Evolutionary conservation across 1,140 invertebrate genomes (phyloP).

Genomic region (Trichomalopsis sarcophagae): DNA sequence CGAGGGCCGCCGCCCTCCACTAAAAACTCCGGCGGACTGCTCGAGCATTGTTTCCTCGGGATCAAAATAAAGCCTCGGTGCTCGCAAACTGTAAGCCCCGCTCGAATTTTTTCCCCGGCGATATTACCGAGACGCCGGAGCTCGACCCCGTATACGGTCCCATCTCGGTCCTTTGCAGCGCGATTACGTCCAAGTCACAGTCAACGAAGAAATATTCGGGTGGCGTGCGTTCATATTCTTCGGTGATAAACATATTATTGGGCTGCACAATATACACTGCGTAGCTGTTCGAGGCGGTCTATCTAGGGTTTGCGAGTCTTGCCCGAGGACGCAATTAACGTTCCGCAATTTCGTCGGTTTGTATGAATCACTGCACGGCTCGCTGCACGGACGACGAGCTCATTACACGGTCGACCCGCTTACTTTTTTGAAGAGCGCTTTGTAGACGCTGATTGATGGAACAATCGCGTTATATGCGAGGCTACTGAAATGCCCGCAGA

Average conservation of each 20-base stretch:
- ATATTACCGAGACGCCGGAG: background rate
- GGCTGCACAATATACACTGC: background rate
- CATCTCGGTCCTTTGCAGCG: background rate
- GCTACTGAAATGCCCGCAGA: too few relatives aligned
- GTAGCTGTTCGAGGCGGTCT: background rate
- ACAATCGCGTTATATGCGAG: too few relatives aligned
- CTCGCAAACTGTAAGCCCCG: background rate
- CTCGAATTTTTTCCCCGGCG: background rate
- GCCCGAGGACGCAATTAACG: constrained; percentile 43
- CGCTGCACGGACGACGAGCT: background rate
- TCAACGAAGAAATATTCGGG: background rate
- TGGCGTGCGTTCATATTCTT: background rate
- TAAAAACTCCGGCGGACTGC: background rate
- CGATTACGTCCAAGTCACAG: constrained; percentile 4
- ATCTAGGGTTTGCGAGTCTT: background rate
- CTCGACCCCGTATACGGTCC: background rate
- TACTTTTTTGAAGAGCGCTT: too few relatives aligned
- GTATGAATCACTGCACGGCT: too few relatives aligned
- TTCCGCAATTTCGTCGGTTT: background rate
- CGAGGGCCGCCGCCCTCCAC: background rate
- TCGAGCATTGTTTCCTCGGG: background rate
- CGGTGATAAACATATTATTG: background rate
- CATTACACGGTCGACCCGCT: constrained; percentile 14
- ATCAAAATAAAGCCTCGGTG: background rate
- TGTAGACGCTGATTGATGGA: too few relatives aligned